Conservation (phyloP, 2,888 invertebrate species). For the Philhelius pedissequus region DNA sequence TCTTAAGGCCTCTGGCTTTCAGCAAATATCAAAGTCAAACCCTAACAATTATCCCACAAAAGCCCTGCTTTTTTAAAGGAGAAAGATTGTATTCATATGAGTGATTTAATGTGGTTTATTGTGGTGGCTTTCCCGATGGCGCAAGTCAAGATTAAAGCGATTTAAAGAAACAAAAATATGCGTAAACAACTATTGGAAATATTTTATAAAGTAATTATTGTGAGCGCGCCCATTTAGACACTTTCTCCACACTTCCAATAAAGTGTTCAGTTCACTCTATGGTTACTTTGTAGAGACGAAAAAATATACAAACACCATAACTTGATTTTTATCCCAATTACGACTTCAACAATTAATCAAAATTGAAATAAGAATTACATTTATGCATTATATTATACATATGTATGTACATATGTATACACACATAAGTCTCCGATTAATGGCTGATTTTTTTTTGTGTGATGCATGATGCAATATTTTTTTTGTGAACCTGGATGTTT, state of each 20-base stretch:
- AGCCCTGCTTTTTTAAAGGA: neutral
- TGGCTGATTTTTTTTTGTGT: conserved; percentile 9
- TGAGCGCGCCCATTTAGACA: conserved; percentile 23
- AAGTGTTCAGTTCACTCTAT: neutral
- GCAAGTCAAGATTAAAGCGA: neutral
- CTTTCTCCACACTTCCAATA: conserved; percentile 31
- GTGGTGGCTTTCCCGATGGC: conserved; percentile 8
- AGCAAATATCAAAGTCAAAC: neutral
- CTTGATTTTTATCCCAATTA: conserved; percentile 32
- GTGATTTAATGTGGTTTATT: neutral
- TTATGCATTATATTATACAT: no score
- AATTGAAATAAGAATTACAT: conserved; percentile 28
- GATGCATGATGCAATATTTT: conserved; percentile 9
- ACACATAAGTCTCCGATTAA: neutral
- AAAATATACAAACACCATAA: neutral
- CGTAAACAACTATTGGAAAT: conserved; percentile 13
- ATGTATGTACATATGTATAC: neutral
- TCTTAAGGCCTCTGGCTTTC: neutral
- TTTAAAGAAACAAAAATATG: neutral
- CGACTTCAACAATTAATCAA: conserved; percentile 48
- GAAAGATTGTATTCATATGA: neutral
- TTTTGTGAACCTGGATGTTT: neutral
- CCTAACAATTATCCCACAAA: conserved; percentile 4
- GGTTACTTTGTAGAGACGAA: neutral
- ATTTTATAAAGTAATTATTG: conserved; percentile 33